phyloP scores from a whole-genome alignment of 2,888 invertebrate species.

The Pardosa pseudoannulata region DNA sequence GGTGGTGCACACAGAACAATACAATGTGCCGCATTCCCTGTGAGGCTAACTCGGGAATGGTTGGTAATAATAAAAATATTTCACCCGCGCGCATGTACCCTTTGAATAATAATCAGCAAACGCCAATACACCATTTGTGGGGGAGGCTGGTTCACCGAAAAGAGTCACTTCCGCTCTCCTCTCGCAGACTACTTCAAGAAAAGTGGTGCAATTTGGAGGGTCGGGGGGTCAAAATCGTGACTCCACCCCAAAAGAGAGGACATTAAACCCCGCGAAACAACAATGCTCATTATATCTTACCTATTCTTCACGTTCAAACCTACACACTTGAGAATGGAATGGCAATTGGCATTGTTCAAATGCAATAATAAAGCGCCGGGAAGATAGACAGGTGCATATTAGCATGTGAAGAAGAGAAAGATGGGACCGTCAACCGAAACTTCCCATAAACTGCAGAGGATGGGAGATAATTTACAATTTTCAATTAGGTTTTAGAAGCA shows the following conservation, averaged over 20 bases:
- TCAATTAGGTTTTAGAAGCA: no score
- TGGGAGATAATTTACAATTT: no score
- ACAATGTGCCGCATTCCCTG: neutral
- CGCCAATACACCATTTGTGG: neutral
- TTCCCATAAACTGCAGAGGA: no score
- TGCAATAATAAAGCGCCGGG: neutral
- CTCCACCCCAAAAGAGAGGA: conserved; percentile 42
- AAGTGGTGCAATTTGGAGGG: conserved; percentile 49
- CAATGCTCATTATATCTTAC: conserved; percentile 60
- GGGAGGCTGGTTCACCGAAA: neutral
- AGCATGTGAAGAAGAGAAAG: neutral
- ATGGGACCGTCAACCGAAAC: neutral
- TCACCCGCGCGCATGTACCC: neutral
- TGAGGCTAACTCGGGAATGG: neutral
- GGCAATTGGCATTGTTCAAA: conserved; percentile 40
- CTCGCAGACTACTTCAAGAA: conserved; percentile 33
- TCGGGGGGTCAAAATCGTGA: conserved; percentile 65
- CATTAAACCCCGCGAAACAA: conserved; percentile 48
- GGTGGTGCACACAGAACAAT: conserved; percentile 15
- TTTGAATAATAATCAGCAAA: neutral
- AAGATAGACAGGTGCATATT: conserved; percentile 11
- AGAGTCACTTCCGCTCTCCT: conserved; percentile 42
- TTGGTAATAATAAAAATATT: neutral
- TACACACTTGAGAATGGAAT: conserved; percentile 29
- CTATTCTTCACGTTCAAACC: conserved; percentile 41